Percentiles rank a stretch among this genome's conserved stretches.
Conservation (phyloP, 2,888 invertebrate genomes). For the Mesoligia furuncula region DNA sequence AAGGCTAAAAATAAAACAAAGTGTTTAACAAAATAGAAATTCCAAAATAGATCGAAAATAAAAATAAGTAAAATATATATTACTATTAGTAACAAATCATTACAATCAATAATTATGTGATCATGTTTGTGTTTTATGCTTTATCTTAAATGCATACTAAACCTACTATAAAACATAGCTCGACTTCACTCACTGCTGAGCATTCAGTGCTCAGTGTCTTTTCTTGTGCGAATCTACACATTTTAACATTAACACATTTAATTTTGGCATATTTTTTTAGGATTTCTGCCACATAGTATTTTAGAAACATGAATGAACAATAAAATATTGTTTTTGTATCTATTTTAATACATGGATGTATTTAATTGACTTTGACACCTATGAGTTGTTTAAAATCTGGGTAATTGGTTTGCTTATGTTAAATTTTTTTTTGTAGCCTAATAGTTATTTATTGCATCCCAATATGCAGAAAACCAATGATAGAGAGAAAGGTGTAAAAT, state of each 20-base stretch:
- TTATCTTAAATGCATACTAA: too few relatives aligned
- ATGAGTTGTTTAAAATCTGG: neutral
- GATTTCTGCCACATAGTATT: neutral
- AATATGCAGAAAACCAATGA: neutral
- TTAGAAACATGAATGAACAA: neutral
- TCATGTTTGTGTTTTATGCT: too few relatives aligned
- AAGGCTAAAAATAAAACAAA: too few relatives aligned
- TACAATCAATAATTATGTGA: too few relatives aligned
- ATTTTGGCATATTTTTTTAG: neutral
- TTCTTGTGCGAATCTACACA: neutral
- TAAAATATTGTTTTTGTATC: neutral
- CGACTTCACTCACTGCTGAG: neutral
- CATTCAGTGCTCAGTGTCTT: too few relatives aligned
- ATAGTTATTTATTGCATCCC: neutral
- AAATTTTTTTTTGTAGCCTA: neutral
- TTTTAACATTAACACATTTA: slow-evolving; percentile 6
- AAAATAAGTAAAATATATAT: too few relatives aligned
- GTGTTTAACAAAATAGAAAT: too few relatives aligned
- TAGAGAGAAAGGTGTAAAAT: neutral
- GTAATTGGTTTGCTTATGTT: neutral
- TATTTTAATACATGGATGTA: neutral
- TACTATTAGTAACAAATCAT: too few relatives aligned
- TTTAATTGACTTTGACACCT: neutral
- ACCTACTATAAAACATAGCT: too few relatives aligned
- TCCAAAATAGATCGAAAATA: too few relatives aligned